Evolutionary conservation across 2,888 invertebrate genomes (phyloP), one percentile per base, ranked within the genome.

Genomic region (Cataglyphis rosenhaueri): DNA sequence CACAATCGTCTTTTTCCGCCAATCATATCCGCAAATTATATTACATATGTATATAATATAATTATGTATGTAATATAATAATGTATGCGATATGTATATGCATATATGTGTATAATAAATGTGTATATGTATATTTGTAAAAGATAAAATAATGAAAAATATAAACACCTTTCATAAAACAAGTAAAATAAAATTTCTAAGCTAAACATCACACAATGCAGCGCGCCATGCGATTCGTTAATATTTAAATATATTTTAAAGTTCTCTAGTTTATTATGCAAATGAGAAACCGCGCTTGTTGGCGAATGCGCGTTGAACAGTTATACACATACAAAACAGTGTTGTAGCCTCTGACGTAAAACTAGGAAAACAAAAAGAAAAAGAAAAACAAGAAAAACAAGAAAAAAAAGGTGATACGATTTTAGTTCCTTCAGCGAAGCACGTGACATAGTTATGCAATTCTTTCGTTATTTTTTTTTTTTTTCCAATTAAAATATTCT

Each of bases 401-500:
- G 6, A 15, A 32, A 38, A 38, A 21, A 48, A 44, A 44, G 52
- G n/a, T 52, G 52, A 52, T 52, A 52, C 68, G 70, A 64, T 61
- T 88, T 87, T 84, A 82, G 84, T 86, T 85, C 78, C 21, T 38
- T 35, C 21, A 52, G 12, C 48, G 66, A 81, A 66, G 59, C 59
- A 68, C 57, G n/a, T 48, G 61, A 32, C 57, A 12, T 35, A 57
- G 25, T 65, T 41, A 21, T 25, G 41, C 41, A 41, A 44, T n/a
- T 32, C n/a, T 32, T 61, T 71, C 12, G 52, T 62, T 65, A 25
- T 38, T 21, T 18, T 62, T 21, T 18, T 62, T 21, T 61, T 12
- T 21, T 81, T 71, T 25, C 57, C 73, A 89, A 91, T 92, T 92
- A 91, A 90, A 89, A 86, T 89, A 88, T 87, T 10, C 18, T 44